Conservation (phyloP, 2,113 vertebrate genomes). For the Sapayoa aenigma region DNA sequence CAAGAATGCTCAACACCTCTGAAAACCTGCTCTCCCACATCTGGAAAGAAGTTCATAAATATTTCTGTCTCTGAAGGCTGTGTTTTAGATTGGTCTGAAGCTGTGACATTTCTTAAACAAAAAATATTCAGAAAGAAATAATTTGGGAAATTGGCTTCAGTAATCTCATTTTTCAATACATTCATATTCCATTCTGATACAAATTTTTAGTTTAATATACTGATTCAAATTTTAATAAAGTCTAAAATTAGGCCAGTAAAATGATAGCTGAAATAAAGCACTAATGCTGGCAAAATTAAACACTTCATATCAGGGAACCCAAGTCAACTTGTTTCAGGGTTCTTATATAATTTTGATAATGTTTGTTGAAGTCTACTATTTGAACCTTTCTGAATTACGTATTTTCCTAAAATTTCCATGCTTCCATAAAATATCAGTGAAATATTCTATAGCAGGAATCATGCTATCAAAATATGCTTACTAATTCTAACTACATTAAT, state of each 20-base stretch:
- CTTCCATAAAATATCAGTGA: neutral
- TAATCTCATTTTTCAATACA: neutral
- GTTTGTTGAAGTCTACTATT: neutral
- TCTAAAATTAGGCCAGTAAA: neutral
- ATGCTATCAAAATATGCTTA: neutral
- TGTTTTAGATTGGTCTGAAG: neutral
- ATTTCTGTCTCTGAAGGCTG: neutral
- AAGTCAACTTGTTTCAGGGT: neutral
- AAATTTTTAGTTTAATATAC: neutral
- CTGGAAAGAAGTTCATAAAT: neutral
- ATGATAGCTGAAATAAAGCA: neutral
- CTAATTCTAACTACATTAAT: neutral
- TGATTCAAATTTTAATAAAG: neutral
- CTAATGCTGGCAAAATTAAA: neutral
- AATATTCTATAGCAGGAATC: neutral
- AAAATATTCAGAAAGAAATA: neutral
- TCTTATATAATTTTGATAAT: neutral
- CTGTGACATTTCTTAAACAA: neutral
- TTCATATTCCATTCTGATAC: neutral
- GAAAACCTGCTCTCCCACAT: neutral
- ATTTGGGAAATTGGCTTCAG: neutral
- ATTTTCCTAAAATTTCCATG: neutral
- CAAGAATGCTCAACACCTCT: neutral
- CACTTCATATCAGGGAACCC: neutral
- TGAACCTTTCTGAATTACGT: neutral